Evolutionary conservation across 23 tunicate species (phyloP), one percentile per base, ranked within the genome.

Genomic region (Ascidia mentula): DNA sequence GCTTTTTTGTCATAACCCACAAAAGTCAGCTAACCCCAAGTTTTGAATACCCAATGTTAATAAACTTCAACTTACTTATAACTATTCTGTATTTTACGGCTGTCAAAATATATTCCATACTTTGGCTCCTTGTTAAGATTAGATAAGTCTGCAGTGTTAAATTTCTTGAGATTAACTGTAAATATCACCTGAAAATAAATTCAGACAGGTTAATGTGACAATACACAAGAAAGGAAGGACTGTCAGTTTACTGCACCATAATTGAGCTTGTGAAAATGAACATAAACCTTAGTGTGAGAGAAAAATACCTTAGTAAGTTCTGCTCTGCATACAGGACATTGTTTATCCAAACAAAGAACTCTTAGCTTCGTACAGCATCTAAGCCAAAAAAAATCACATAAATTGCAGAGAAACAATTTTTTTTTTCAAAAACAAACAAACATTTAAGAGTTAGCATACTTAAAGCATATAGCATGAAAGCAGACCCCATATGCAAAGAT

Each of bases 391-490:
- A 74, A 33, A n/a, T 1, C 12, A 45, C 1, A 6, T 3, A 53
- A 9, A 26, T 28, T 53, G 65, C 24, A 20, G 4, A 53, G n/a
- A n/a, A n/a, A n/a, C 24, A 53, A 53, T 53, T 28, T 5, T 9
- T 53, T 1, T 9, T 53, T 9, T 9, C 22, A 53, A 5, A 53
- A 3, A 9, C 53, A 42, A 12, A 9, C 12, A 12, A 42, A 9
- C 15, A 42, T 42, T 42, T 53, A 9, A 3, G 12, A 6, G 24
- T 3, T 53, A 53, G 13, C 65, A 53, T 31, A 87, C 92, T 38
- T 87, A 80, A 38, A 87, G 76, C 92, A 87, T 7, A 87, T 82
- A 15, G 92, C 86, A 82, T 87, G 92, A 36, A 85, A 77, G 40
- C 92, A 87, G n/a, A 46, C 37, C 75, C 92, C 92, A 75, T 73